Conservation (phyloP, 2,797 vertebrate species). For the Pangasius mekongensis region DNA sequence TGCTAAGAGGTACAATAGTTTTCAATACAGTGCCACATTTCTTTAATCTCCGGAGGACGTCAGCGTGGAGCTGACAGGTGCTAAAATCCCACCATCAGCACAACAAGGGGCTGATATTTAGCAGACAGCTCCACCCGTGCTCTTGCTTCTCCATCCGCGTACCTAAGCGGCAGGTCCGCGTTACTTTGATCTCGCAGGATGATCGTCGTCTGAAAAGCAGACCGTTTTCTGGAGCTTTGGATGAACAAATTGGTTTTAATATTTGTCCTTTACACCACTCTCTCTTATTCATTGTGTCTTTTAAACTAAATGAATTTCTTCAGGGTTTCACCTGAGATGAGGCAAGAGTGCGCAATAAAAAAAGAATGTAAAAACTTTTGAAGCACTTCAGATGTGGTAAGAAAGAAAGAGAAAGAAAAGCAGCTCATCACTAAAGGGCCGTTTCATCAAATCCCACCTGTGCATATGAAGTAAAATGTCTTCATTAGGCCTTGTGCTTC, state of each 20-base stretch:
- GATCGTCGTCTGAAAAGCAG: slow-evolving; percentile 81
- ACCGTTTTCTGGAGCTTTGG: slow-evolving; percentile 74
- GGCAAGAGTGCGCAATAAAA: slow-evolving; percentile 49
- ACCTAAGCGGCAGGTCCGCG: slow-evolving; percentile 77
- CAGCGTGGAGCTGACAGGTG: slow-evolving; percentile 71
- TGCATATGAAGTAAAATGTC: slow-evolving; percentile 85
- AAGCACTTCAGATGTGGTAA: slow-evolving; percentile 53
- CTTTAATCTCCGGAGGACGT: slow-evolving; percentile 75
- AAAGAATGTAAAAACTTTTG: slow-evolving; percentile 57
- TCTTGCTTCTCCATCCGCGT: slow-evolving; percentile 73
- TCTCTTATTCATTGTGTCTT: slow-evolving; percentile 59
- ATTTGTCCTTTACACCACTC: slow-evolving; percentile 71
- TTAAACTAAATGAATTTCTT: slow-evolving; percentile 83
- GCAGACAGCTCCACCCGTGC: slow-evolving; percentile 74
- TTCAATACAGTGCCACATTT: slow-evolving; percentile 71
- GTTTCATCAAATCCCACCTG: slow-evolving; percentile 81
- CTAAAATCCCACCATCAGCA: slow-evolving; percentile 83
- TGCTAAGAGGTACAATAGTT: slow-evolving; percentile 62
- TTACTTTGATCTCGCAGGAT: slow-evolving; percentile 85
- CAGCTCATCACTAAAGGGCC: slow-evolving; percentile 81
- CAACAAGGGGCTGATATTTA: slow-evolving; percentile 84
- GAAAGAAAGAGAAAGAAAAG: slow-evolving; percentile 64
- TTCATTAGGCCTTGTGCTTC: slow-evolving; percentile 88
- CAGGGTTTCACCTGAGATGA: slow-evolving; percentile 62
- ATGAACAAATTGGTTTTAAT: slow-evolving; percentile 77